These are phyloP conservation scores for Dicranocentrus wangi DNA, from an alignment of 2,888 invertebrate genomes.

Conservation along the genomic window DNA sequence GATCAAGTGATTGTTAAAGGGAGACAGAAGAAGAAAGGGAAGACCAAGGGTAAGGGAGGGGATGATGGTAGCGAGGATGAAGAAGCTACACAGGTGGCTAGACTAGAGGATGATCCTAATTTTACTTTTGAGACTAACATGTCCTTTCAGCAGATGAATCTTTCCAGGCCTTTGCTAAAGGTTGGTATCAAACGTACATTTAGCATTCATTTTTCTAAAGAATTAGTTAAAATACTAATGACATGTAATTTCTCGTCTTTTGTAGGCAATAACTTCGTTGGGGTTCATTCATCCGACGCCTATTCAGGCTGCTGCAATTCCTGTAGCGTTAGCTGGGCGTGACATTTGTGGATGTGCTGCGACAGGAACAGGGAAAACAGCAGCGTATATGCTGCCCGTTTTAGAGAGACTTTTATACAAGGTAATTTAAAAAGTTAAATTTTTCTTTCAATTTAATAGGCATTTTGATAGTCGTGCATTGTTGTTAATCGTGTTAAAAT, in stretches of 20 bases:
- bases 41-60: slow-evolving; percentile 66
- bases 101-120: slow-evolving; percentile 81
- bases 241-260: slow-evolving; percentile 17
- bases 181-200: no score
- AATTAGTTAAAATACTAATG: background rate
- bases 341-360: slow-evolving; percentile 99
- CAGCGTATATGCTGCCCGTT: slow-evolving; percentile 98
- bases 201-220: no score
- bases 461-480: no score
- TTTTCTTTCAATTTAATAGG: background rate
- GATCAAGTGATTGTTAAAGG: slow-evolving; percentile 78
- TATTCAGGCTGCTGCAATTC: slow-evolving; percentile 96
- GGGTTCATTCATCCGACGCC: slow-evolving; percentile 96
- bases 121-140: slow-evolving; percentile 78
- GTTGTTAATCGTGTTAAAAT: no score
- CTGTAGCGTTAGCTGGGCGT: slow-evolving; percentile 91
- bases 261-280: slow-evolving; percentile 86
- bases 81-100: slow-evolving; percentile 73
- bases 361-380: slow-evolving; percentile 97
- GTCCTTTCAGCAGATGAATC: slow-evolving; percentile 95
- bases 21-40: slow-evolving; percentile 77
- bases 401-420: slow-evolving; percentile 93
- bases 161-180: slow-evolving; percentile 93
- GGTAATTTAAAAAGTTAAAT: slow-evolving; percentile 77
- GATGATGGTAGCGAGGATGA: slow-evolving; percentile 73